phyloP scores from a whole-genome alignment of 2,113 vertebrate genomes.

The Carollia perspicillata region DNA sequence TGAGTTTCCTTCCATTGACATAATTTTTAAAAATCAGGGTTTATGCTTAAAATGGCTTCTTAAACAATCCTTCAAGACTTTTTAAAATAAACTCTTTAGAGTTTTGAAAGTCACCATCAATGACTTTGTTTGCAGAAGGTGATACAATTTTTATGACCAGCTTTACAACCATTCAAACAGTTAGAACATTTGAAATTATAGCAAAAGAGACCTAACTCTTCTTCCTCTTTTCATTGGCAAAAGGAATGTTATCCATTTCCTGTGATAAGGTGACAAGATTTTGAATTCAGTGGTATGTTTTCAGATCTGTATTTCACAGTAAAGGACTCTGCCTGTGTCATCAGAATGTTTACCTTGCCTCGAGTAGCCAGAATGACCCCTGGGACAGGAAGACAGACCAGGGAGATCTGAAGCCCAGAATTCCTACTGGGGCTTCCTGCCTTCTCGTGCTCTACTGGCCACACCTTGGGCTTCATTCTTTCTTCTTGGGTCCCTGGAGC shows the following conservation, averaged over 20 bases:
- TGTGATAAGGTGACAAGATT: not conserved
- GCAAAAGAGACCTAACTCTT: not conserved
- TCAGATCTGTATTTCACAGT: not conserved
- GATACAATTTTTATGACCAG: not conserved
- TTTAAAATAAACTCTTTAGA: not conserved
- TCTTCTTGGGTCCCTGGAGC: not conserved
- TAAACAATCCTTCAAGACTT: not conserved
- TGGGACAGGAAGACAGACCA: not conserved
- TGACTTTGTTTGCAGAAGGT: not conserved
- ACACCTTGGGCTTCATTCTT: not conserved
- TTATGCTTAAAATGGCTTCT: not conserved
- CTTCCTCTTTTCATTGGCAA: not conserved
- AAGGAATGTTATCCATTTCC: not conserved
- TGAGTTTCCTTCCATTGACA: not conserved
- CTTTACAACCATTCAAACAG: conserved; percentile 13
- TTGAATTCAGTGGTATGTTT: not conserved
- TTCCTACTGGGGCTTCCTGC: not conserved
- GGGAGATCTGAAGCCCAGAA: not conserved
- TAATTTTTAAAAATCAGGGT: not conserved
- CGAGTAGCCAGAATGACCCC: not conserved
- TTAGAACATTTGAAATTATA: not conserved
- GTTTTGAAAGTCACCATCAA: not conserved
- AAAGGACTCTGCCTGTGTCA: not conserved
- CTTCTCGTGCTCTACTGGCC: not conserved
- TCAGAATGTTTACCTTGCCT: not conserved